phyloP scores from a whole-genome alignment of 2,888 invertebrate genomes.

The Melinopterus prodromus region DNA sequence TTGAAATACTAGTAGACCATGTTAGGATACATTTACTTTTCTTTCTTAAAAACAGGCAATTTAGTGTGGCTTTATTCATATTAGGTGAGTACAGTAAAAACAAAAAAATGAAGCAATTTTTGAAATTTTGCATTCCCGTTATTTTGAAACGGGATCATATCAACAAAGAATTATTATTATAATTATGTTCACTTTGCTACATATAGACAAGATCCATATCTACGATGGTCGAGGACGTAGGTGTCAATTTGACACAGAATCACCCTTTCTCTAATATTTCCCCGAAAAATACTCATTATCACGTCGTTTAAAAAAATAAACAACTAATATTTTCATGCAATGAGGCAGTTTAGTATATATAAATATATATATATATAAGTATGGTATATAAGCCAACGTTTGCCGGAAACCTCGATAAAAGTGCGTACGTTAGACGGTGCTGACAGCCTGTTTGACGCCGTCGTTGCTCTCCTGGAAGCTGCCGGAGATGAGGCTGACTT shows the following conservation, averaged over 20 bases:
- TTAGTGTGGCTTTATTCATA: too few species aligned
- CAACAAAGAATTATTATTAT: too few species aligned
- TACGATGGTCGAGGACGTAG: too few species aligned
- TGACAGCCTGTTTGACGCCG: conserved; percentile 51
- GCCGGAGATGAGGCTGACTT: conserved; percentile 44
- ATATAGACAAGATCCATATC: too few species aligned
- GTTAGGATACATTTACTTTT: too few species aligned
- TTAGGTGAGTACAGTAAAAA: too few species aligned
- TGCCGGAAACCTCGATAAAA: background rate
- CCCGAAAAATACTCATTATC: conserved; percentile 10
- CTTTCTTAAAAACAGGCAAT: too few species aligned
- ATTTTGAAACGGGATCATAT: too few species aligned
- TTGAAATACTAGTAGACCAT: too few species aligned
- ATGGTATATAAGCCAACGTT: background rate
- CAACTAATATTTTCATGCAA: conserved; percentile 11
- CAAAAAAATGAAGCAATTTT: too few species aligned
- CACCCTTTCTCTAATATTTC: conserved; percentile 8
- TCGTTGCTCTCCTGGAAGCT: conserved; percentile 41
- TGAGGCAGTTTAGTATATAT: conserved; percentile 18
- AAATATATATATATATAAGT: background rate
- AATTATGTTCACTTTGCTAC: too few species aligned
- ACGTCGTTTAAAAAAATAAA: conserved; percentile 19
- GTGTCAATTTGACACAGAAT: background rate
- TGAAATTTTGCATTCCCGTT: too few species aligned
- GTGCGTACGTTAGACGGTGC: conserved; percentile 52